Base-by-base conservation (phyloP, 2,113 vertebrate genomes). In the Antechinus stuartii region DNA sequence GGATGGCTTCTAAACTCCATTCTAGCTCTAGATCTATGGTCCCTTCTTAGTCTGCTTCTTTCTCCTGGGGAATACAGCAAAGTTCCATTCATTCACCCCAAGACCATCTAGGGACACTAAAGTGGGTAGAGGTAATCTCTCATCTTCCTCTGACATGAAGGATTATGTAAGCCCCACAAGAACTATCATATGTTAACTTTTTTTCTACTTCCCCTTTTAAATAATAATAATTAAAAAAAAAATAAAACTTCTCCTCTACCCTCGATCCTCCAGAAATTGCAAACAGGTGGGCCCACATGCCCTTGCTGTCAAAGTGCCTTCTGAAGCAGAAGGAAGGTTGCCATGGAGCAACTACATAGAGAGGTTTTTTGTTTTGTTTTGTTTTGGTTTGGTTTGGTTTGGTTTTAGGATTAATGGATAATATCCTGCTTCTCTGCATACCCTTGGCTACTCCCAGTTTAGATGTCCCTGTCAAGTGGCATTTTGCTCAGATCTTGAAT, bases 161-260 rank as follows among this genome's bases (percentile, higher is more conserved):
- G 6, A 42, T n/a, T 84, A 84, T 84, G 16, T 42, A 84, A 84
- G 16, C n/a, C 16, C 16, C 68, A 42, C 35, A 84, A 84, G 68
- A 22, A 84, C 16, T 42, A 19, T 84, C 68, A 42, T 84, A 84
- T 42, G 35, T 84, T 84, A 84, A 42, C 5, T 42, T 84, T 84
- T n/a, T 76, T 42, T 84, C 57, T 16, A 84, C 68, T 84, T 22
- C 35, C 16, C 35, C 26, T 76, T 76, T 76, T 14, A 30, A 61
- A 76, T n/a, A 76, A 76, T 76, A 84, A 84, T 84, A 84, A 84
- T 84, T 84, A 84, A 84, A 84, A 84, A 84, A 84, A 35, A 84
- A 84, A 42, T 42, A 84, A 42, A 84, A 84, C 14, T 68, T 68
- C 30, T 84, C 68, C 19, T 84, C n/a, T 42, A 76, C 30, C 30